A percentile compares a stretch with the other conserved stretches of the same genome.
Evolutionary conservation across 2,888 invertebrate species (phyloP).

Genomic region (Orchesellides sinensis): DNA sequence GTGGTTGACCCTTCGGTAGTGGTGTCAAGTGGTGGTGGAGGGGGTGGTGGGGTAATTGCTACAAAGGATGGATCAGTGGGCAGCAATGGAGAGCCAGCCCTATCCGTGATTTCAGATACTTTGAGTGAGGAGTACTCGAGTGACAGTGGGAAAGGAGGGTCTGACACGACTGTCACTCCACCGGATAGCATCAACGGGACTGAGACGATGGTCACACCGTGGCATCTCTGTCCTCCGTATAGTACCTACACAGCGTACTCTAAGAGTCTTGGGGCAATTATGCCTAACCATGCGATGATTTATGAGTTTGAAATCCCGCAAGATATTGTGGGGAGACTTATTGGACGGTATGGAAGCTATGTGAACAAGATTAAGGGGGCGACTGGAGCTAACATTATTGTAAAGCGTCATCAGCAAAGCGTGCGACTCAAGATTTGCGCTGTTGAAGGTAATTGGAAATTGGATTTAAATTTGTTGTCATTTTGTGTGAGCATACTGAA

Average conservation of each 20-base stretch:
- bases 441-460: slow-evolving; percentile 83
- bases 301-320: slow-evolving; percentile 88
- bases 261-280: slow-evolving; percentile 64
- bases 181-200: slow-evolving; percentile 67
- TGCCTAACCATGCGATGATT: slow-evolving; percentile 75
- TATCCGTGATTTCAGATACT: slow-evolving; percentile 64
- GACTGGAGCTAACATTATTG: slow-evolving; percentile 87
- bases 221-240: slow-evolving; percentile 61
- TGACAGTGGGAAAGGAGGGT: slow-evolving; percentile 90
- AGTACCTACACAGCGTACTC: slow-evolving; percentile 65
- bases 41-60: background rate
- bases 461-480: too few species aligned
- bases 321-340: slow-evolving; percentile 88
- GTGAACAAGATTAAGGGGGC: slow-evolving; percentile 88
- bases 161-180: slow-evolving; percentile 84
- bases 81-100: slow-evolving; percentile 36
- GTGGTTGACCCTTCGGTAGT: slow-evolving; percentile 10
- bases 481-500: too few species aligned
- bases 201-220: slow-evolving; percentile 80
- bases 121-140: slow-evolving; percentile 77
- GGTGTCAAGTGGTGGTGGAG: background rate
- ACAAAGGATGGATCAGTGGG: slow-evolving; percentile 22
- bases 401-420: slow-evolving; percentile 87
- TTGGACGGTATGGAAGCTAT: slow-evolving; percentile 89
- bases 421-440: slow-evolving; percentile 88